These are phyloP conservation scores for Trichoplusia ni DNA, from an alignment of 1,140 invertebrate genomes.

Conservation along the genomic window DNA sequence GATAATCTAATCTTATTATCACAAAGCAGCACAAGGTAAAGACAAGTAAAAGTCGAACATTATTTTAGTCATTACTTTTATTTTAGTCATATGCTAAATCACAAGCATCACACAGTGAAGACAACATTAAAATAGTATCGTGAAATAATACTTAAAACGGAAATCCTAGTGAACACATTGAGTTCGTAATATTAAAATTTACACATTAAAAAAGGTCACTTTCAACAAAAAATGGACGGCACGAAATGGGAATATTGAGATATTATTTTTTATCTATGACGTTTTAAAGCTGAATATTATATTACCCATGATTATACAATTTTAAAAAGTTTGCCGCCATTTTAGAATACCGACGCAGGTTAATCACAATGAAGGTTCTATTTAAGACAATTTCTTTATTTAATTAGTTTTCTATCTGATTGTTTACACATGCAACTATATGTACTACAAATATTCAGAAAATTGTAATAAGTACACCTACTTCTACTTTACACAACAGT, in stretches of 20 bases:
- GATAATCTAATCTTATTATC: too few species aligned
- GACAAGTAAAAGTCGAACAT: too few species aligned
- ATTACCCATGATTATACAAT: neutral
- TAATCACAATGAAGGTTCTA: neutral
- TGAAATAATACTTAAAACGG: slow-evolving; percentile 9
- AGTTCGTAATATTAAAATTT: slow-evolving; percentile 47
- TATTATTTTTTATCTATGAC: neutral
- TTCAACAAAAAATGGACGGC: slow-evolving; percentile 60
- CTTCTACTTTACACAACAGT: too few species aligned
- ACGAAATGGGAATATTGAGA: slow-evolving; percentile 35
- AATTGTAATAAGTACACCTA: neutral
- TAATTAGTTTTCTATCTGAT: neutral
- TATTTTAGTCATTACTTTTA: neutral
- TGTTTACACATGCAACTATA: too few species aligned
- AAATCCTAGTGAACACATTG: slow-evolving; percentile 57
- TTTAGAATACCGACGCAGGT: neutral
- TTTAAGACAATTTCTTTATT: neutral
- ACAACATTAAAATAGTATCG: neutral
- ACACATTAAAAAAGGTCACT: slow-evolving; percentile 55
- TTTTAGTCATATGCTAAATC: neutral
- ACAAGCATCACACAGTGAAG: neutral
- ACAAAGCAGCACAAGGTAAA: too few species aligned
- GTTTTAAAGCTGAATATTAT: slow-evolving; percentile 22
- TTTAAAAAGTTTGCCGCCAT: slow-evolving; percentile 7
- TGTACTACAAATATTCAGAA: neutral